phyloP scores from a whole-genome alignment of 2,888 invertebrate genomes.

The Callinectes sapidus region DNA sequence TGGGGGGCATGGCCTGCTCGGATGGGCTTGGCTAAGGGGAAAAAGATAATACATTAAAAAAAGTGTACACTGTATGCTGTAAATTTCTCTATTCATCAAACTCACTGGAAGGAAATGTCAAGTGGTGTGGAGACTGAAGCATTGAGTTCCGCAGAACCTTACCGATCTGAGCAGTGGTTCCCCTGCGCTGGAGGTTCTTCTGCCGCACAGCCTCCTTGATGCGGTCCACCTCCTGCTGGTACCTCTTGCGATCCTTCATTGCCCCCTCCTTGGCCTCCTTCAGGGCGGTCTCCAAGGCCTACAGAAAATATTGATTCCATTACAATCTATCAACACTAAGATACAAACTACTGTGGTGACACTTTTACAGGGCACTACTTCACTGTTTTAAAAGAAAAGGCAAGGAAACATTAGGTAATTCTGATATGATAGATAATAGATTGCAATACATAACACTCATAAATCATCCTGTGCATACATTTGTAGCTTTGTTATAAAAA shows the following conservation, averaged over 20 bases:
- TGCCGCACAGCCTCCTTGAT: constrained; percentile 99
- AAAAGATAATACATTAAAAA: background rate
- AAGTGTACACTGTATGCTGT: background rate
- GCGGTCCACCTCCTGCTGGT: constrained; percentile 98
- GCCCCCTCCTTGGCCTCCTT: constrained; percentile 99
- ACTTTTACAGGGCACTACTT: too few species aligned
- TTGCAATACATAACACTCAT: background rate
- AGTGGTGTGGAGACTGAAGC: background rate
- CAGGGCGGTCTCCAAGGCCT: constrained; percentile 93
- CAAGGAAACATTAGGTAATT: too few species aligned
- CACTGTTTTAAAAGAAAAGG: too few species aligned
- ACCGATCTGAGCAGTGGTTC: constrained; percentile 96
- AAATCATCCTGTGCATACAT: background rate
- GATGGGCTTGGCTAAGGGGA: constrained; percentile 71
- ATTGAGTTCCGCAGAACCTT: constrained; percentile 73
- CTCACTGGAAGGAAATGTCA: background rate
- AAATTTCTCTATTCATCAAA: background rate
- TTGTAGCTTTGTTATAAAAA: background rate
- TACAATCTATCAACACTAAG: constrained; percentile 27
- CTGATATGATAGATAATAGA: too few species aligned
- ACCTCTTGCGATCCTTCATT: constrained; percentile 98
- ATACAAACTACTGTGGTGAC: background rate
- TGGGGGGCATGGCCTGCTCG: constrained; percentile 72
- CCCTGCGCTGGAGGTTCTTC: constrained; percentile 96
- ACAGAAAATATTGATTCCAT: background rate